Evolutionary conservation across 2,888 invertebrate genomes (phyloP), one percentile per base, ranked within the genome.

Genomic region (Liopterus haemorrhoidalis): DNA sequence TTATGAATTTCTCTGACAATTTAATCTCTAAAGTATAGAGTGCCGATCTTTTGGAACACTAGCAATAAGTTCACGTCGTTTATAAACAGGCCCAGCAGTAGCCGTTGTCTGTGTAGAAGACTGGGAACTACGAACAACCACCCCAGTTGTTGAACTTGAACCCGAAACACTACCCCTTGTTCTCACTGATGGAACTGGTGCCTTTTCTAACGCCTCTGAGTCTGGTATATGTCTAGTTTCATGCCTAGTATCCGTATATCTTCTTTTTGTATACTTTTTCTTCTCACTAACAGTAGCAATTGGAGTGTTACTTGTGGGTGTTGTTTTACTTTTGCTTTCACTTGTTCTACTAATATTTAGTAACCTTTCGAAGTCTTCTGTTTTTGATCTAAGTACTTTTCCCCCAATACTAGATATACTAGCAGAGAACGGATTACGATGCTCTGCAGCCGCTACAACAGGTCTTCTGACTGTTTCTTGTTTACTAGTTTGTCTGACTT

Each of bases 11-110:
- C n/a, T n/a, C n/a, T n/a, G n/a, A n/a, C n/a, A n/a, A n/a, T n/a
- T n/a, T n/a, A n/a, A n/a, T n/a, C n/a, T n/a, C n/a, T n/a, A n/a
- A n/a, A n/a, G n/a, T n/a, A n/a, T 45, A 15, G 45, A 45, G 25
- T 39, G 45, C 9, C 45, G 45, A 39, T 45, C 45, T 32, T 45
- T 45, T 18, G 74, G 79, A 49, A 84, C 84, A 67, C 87, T 87
- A 30, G 87, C 84, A 59, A 89, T 88, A 45, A 88, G 70, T 67
- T 87, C 87, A 49, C 85, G 77, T 50, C 88, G 71, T 67, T 88
- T 88, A 75, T 86, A 88, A 14, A 85, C 77, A 40, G 76, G 75
- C 49, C 71, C 69, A 48, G 49, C 57, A 62, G 62, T 58, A 20
- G n/a, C n/a, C n/a, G n/a, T n/a, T n/a, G n/a, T n/a, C n/a, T 54